These are phyloP conservation scores for Trissonchulus sp. DNA, from an alignment of 2,888 invertebrate genomes.

Conservation along the genomic window DNA sequence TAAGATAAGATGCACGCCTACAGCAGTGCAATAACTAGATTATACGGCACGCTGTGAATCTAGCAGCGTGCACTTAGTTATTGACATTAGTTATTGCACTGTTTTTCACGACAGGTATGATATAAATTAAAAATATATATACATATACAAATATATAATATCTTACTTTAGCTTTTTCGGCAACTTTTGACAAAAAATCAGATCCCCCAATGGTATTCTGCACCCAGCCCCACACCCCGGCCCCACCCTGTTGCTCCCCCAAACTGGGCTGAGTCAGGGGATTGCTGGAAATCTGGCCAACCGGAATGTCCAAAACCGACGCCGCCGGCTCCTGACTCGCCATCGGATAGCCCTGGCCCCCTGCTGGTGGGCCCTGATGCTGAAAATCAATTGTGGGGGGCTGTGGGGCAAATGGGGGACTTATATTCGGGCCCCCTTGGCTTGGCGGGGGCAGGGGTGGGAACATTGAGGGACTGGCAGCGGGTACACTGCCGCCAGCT, in stretches of 20 bases:
- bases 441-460: neutral
- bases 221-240: constrained; percentile 64
- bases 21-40: too few species aligned
- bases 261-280: neutral
- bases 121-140: too few species aligned
- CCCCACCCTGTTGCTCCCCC: constrained; percentile 32
- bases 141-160: neutral
- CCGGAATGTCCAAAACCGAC: too few species aligned
- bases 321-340: neutral
- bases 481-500: neutral
- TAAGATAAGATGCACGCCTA: too few species aligned
- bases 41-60: too few species aligned
- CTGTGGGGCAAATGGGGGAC: neutral
- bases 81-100: too few species aligned
- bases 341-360: neutral
- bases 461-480: neutral
- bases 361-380: neutral
- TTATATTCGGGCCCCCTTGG: neutral
- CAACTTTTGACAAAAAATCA: constrained; percentile 60
- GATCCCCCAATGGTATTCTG: constrained; percentile 63
- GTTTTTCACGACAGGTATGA: too few species aligned
- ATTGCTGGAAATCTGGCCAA: neutral
- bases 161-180: constrained; percentile 49
- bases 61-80: too few species aligned
- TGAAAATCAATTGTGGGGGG: neutral